Conservation (phyloP, 2,797 vertebrate species). For the Tapera naevia region DNA sequence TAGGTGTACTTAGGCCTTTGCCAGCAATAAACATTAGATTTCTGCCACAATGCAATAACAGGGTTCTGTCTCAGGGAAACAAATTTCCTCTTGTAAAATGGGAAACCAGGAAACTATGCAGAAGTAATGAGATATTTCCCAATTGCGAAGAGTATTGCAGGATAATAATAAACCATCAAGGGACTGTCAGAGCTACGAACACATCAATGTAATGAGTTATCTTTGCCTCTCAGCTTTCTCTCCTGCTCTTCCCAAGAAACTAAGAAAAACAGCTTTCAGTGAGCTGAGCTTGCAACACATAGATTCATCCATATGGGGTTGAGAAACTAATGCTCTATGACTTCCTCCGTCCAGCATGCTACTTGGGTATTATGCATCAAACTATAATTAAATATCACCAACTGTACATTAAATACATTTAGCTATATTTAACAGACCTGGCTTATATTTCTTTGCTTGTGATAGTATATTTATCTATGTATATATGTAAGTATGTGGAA, state of each 20-base stretch:
- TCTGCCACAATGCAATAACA: background rate
- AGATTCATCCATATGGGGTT: background rate
- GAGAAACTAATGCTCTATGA: background rate
- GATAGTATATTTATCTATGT: background rate
- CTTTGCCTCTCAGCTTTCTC: background rate
- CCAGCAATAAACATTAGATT: background rate
- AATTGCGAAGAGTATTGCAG: background rate
- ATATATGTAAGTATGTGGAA: background rate
- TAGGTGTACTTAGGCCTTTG: background rate
- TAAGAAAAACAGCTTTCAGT: background rate
- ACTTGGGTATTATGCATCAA: background rate
- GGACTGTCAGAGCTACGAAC: background rate
- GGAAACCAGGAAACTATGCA: background rate
- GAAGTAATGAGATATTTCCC: background rate
- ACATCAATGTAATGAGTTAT: background rate
- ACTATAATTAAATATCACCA: background rate
- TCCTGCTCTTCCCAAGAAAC: background rate
- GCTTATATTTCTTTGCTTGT: background rate
- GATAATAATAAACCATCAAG: background rate
- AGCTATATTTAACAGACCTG: constrained; percentile 7
- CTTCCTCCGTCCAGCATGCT: background rate
- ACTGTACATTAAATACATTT: background rate
- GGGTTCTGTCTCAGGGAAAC: background rate
- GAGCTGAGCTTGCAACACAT: background rate
- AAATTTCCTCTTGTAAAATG: background rate